Percentiles rank a stretch among this genome's conserved stretches.
Conservation (phyloP, 1,140 invertebrate species). For the Heliconius melpomene region DNA sequence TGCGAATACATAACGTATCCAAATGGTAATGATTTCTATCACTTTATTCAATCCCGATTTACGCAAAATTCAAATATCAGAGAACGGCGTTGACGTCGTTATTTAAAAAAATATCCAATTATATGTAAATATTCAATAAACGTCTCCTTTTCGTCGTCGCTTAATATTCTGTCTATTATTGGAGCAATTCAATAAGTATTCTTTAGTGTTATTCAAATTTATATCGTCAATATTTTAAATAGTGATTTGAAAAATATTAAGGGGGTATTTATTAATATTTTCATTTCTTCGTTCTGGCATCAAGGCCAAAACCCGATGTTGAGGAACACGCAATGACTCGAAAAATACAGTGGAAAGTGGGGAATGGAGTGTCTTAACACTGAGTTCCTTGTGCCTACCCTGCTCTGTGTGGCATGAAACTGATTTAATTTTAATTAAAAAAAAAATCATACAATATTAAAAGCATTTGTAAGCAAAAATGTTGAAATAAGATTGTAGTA, state of each 20-base stretch:
- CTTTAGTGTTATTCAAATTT: neutral
- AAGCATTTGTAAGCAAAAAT: neutral
- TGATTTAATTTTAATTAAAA: no score
- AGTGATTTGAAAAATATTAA: no score
- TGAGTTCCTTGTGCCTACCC: no score
- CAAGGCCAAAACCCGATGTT: no score
- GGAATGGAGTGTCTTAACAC: no score
- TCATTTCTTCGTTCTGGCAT: no score
- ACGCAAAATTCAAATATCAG: constrained; percentile 11
- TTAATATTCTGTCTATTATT: neutral
- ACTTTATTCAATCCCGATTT: neutral
- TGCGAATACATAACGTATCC: neutral
- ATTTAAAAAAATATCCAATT: constrained; percentile 7
- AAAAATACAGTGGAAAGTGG: no score
- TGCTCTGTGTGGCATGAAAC: no score
- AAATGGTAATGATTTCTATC: neutral
- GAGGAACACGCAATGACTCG: no score
- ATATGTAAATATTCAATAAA: neutral
- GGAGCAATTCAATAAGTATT: neutral
- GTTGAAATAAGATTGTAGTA: neutral
- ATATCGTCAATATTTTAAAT: neutral
- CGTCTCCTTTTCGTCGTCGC: neutral
- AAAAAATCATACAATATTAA: neutral
- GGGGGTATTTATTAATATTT: no score
- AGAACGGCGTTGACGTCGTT: neutral